These are phyloP conservation scores for Melanargia galathea DNA, from an alignment of 2,888 invertebrate species.

Conservation along the genomic window DNA sequence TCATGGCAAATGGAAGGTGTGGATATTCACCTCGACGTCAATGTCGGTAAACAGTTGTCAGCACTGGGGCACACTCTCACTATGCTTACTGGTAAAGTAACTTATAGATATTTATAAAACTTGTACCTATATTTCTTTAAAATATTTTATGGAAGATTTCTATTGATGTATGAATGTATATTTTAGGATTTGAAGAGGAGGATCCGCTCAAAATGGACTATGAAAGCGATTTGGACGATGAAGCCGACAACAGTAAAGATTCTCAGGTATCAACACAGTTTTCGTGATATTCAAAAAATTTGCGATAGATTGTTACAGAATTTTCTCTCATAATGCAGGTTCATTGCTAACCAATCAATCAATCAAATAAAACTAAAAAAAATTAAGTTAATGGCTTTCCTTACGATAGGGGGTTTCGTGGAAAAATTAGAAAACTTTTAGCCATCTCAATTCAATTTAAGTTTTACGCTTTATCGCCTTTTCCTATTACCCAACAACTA, in stretches of 20 bases:
- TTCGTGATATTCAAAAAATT: background rate
- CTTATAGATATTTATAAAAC: too few relatives aligned
- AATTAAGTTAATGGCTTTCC: too few relatives aligned
- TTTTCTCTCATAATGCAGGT: too few relatives aligned
- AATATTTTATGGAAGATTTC: background rate
- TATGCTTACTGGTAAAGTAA: conserved; percentile 94
- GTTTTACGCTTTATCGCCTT: too few relatives aligned
- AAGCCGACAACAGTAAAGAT: conserved; percentile 83
- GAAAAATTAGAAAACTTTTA: too few relatives aligned
- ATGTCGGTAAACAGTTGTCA: conserved; percentile 97
- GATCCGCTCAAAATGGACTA: conserved; percentile 86
- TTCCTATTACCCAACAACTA: too few relatives aligned
- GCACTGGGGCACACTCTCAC: conserved; percentile 97
- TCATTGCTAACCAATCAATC: too few relatives aligned
- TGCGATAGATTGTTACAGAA: too few relatives aligned
- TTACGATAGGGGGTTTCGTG: too few relatives aligned
- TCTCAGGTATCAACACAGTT: conserved; percentile 66
- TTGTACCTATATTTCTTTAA: too few relatives aligned
- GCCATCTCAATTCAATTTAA: too few relatives aligned
- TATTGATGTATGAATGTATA: background rate
- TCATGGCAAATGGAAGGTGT: conserved; percentile 99
- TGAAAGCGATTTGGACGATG: conserved; percentile 90
- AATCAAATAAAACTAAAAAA: too few relatives aligned
- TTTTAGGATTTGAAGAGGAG: conserved; percentile 89
- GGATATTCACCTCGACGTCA: conserved; percentile 97